phyloP scores from a whole-genome alignment of 2,113 vertebrate genomes.

The Trogon surrucura region DNA sequence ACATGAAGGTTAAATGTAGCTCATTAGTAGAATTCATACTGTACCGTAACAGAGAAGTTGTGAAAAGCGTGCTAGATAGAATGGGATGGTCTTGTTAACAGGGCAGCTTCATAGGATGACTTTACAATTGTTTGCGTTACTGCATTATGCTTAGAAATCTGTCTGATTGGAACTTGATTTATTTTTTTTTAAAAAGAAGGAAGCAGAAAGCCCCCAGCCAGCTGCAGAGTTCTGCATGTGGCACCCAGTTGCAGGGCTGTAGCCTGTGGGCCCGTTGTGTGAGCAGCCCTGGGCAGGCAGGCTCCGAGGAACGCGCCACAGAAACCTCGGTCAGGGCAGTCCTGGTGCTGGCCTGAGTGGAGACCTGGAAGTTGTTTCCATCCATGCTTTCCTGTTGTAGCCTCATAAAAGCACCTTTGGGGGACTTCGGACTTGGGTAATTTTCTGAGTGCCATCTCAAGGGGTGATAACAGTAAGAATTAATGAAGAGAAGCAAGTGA shows the following conservation, averaged over 20 bases:
- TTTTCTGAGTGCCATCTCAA: neutral
- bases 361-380: neutral
- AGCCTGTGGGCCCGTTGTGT: neutral
- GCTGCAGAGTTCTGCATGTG: fast-evolving
- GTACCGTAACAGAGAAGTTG: neutral
- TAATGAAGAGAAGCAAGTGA: neutral
- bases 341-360: fast-evolving
- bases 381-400: neutral
- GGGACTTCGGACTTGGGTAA: neutral
- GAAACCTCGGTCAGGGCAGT: fast-evolving
- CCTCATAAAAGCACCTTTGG: neutral
- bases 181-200: neutral
- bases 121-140: neutral
- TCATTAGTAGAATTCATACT: neutral
- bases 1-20: neutral
- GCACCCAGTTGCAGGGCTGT: fast-evolving
- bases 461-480: neutral
- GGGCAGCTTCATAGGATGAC: neutral
- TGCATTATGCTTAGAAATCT: neutral
- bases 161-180: neutral
- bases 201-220: neutral
- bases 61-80: neutral
- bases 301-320: neutral
- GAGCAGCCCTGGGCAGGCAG: neutral
- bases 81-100: neutral